Evolutionary conservation across 2,888 invertebrate species (phyloP).

Genomic region (Geophilus truncorum): DNA sequence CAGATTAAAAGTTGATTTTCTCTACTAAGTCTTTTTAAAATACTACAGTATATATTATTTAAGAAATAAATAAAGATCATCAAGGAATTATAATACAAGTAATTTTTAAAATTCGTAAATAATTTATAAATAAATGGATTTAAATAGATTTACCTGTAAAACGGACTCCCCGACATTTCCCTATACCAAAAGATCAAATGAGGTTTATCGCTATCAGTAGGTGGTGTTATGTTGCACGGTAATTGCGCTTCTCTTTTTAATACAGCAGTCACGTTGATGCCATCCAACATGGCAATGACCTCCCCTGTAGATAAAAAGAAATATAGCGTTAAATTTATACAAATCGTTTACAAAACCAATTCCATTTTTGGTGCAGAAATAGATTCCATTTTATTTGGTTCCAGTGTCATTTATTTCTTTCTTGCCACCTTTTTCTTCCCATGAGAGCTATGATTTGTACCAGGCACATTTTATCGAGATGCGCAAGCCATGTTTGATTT

Average conservation of each 20-base stretch:
- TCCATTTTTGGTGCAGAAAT: constrained; percentile 11
- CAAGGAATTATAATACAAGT: no score
- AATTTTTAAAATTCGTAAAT: background rate
- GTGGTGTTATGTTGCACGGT: constrained; percentile 82
- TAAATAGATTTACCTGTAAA: constrained; percentile 70
- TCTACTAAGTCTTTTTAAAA: no score
- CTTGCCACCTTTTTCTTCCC: constrained; percentile 21
- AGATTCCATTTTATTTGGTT: constrained; percentile 21
- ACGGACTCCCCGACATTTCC: constrained; percentile 80
- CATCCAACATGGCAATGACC: constrained; percentile 29
- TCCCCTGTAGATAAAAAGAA: constrained; percentile 36
- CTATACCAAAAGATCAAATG: constrained; percentile 83
- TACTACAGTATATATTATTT: background rate
- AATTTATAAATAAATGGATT: no score
- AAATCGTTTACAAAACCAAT: constrained; percentile 27
- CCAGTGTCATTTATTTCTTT: constrained; percentile 18
- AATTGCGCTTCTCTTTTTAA: constrained; percentile 59
- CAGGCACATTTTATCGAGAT: constrained; percentile 27
- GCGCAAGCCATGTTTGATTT: constrained; percentile 27
- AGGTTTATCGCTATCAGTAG: constrained; percentile 67
- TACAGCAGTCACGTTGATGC: constrained; percentile 41
- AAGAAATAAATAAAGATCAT: no score
- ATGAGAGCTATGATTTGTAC: constrained; percentile 9
- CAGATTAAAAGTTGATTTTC: background rate
- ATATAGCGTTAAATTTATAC: constrained; percentile 30